Evolutionary conservation across 2,113 vertebrate genomes (phyloP).

Genomic region (Varanus komodoensis): DNA sequence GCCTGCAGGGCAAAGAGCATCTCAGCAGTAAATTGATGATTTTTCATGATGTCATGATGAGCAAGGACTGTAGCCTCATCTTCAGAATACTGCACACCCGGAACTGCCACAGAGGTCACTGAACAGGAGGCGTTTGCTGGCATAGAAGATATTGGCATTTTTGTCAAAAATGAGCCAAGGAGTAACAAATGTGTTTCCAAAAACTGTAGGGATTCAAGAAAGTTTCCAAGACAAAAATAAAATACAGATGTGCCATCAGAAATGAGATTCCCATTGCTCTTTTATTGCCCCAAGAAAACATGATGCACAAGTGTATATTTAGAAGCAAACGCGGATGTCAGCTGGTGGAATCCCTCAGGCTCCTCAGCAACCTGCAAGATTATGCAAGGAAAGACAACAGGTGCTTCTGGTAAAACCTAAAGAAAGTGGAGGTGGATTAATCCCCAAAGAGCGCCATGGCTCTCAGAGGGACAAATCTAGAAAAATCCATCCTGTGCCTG

Average conservation of each 20-base stretch:
- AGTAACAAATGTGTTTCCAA: constrained; percentile 2
- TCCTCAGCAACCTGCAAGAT: constrained; percentile 39
- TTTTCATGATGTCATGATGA: not conserved
- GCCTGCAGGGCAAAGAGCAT: not conserved
- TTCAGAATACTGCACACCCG: not conserved
- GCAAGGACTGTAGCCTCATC: not conserved
- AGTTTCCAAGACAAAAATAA: constrained; percentile 41
- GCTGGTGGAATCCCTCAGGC: constrained; percentile 46
- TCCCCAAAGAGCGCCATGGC: constrained; percentile 47
- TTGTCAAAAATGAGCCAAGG: constrained; percentile 31
- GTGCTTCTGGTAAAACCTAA: constrained; percentile 57
- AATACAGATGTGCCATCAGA: constrained; percentile 47
- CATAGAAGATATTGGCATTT: constrained; percentile 25
- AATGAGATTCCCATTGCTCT: constrained; percentile 39
- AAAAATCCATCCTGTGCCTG: constrained; percentile 52
- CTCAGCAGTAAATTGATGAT: not conserved
- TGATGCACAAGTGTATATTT: constrained; percentile 38
- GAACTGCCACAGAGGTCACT: not conserved
- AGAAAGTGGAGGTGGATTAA: constrained; percentile 57
- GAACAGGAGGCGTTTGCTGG: not conserved
- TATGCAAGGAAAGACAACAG: constrained; percentile 53
- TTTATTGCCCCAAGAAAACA: constrained; percentile 59
- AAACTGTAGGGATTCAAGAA: constrained; percentile 38
- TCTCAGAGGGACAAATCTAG: constrained; percentile 53
- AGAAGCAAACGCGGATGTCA: constrained; percentile 58